Base-by-base conservation (phyloP, 2,888 invertebrate genomes). In the Dasypogon diadema region DNA sequence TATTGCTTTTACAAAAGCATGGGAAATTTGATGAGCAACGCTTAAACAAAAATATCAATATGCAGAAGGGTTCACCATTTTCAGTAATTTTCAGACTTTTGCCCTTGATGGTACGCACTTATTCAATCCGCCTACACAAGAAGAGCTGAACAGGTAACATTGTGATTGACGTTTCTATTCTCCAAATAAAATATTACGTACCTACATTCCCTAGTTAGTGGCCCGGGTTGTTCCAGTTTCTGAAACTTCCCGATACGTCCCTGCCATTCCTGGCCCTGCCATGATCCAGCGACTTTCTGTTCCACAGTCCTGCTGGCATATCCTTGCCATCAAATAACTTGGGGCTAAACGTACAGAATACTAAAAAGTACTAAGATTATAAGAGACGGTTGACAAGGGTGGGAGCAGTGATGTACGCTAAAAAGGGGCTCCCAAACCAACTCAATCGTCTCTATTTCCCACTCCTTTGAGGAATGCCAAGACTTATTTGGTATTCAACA, bases 291-390 rank as follows among this genome's bases (percentile, higher is more conserved):
- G 48, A 65, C 65, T 65, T 65, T 65, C 65, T 65, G 48, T 65
- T 65, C 65, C 65, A 46, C 22, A 46, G 65, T 46, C 24, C 37
- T 22, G 48, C 46, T 65, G 46, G 65, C 65, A 65, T 65, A 65
- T 65, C 65, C 65, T 65, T 65, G 65, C 65, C 65, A 65, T 65
- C 65, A 65, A 65, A 65, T 65, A 65, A 65, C 65, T 65, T 65
- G 65, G 22, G 65, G 65, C 65, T 65, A 65, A 65, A 65, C 65
- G 65, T 46, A 12, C 46, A 37, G 65, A 65, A 65, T 65, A 65
- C 65, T 65, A 65, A 65, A 65, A 65, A 65, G 65, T 48, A 46
- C 22, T 14, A 48, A 46, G 24, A 65, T 65, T 65, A 48, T 46
- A 26, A 24, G 48, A 3, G 51, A 24, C 46, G 26, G 48, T 0